These are phyloP conservation scores for Spatulosminthurus flaviceps DNA, from an alignment of 2,888 invertebrate genomes.

Conservation along the genomic window DNA sequence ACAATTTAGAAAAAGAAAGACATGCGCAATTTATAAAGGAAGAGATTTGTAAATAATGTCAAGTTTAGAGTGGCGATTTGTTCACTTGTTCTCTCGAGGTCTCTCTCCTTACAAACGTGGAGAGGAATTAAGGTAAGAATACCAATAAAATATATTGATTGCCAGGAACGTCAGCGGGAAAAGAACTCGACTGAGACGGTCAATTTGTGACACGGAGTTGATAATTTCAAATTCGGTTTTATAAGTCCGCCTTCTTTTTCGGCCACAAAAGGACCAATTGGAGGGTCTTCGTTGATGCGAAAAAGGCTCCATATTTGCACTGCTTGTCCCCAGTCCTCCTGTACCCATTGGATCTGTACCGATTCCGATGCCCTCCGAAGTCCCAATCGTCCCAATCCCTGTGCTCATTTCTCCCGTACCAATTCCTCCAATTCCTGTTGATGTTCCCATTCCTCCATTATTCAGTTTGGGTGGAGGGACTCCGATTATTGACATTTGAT, in stretches of 20 bases:
- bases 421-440: no score
- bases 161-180: constrained; percentile 80
- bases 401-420: no score
- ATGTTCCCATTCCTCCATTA: constrained; percentile 56
- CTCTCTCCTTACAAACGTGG: constrained; percentile 22
- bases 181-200: constrained; percentile 77
- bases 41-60: no score
- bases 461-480: constrained; percentile 56
- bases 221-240: constrained; percentile 67
- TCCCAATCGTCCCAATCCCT: no score
- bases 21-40: no score
- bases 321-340: constrained; percentile 16
- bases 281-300: constrained; percentile 49
- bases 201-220: constrained; percentile 84
- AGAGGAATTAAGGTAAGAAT: constrained; percentile 73
- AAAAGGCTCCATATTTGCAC: constrained; percentile 22
- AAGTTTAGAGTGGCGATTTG: no score
- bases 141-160: constrained; percentile 84
- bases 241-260: constrained; percentile 37
- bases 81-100: not conserved
- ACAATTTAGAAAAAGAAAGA: no score
- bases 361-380: not conserved
- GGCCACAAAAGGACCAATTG: constrained; percentile 57
- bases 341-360: constrained; percentile 33
- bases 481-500: constrained; percentile 58